Percentiles rank a stretch among this genome's conserved stretches.
Evolutionary conservation across 2,888 invertebrate species (phyloP).

Genomic region (Oegoconia quadripuncta): DNA sequence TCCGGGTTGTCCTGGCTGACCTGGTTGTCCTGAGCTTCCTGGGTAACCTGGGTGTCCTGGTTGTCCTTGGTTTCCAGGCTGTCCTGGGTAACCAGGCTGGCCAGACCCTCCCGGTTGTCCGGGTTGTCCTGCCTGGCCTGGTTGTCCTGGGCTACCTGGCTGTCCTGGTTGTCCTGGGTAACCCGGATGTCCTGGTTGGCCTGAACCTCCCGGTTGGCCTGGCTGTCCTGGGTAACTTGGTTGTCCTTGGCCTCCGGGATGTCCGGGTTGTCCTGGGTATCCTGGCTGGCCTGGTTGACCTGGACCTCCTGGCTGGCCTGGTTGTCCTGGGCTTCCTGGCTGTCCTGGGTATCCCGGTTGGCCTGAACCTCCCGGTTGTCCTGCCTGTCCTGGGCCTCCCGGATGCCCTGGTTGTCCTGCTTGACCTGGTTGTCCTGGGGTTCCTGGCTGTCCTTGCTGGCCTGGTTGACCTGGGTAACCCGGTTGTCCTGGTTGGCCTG

Average conservation of each 20-base stretch:
- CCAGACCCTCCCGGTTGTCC: conserved; percentile 23
- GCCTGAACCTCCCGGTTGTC: conserved; percentile 28
- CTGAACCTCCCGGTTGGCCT: conserved; percentile 16
- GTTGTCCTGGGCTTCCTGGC: conserved; percentile 18
- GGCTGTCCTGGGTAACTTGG: conserved; percentile 18
- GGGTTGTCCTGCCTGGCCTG: conserved; percentile 35
- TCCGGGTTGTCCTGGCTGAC: conserved; percentile 23
- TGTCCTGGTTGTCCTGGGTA: conserved; percentile 44
- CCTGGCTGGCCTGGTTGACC: conserved; percentile 22
- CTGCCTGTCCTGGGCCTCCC: conserved; percentile 31
- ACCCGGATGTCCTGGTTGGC: conserved; percentile 22
- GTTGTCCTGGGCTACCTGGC: conserved; percentile 48
- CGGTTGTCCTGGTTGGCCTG: conserved; percentile 17
- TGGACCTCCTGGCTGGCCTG: conserved; percentile 16
- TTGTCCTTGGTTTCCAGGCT: conserved; percentile 22
- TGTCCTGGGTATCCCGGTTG: conserved; percentile 20
- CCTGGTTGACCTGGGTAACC: conserved; percentile 16
- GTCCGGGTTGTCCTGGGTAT: conserved; percentile 19
- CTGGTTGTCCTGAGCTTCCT: conserved; percentile 26
- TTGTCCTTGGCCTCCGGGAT: conserved; percentile 15
- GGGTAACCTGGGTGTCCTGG: conserved; percentile 31
- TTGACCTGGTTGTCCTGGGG: conserved; percentile 20
- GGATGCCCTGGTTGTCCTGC: conserved; percentile 21
- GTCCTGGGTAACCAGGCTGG: conserved; percentile 20
- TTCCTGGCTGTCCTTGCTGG: conserved; percentile 22